These are phyloP conservation scores for Melipona beecheii DNA, from an alignment of 2,888 invertebrate species.

Conservation along the genomic window DNA sequence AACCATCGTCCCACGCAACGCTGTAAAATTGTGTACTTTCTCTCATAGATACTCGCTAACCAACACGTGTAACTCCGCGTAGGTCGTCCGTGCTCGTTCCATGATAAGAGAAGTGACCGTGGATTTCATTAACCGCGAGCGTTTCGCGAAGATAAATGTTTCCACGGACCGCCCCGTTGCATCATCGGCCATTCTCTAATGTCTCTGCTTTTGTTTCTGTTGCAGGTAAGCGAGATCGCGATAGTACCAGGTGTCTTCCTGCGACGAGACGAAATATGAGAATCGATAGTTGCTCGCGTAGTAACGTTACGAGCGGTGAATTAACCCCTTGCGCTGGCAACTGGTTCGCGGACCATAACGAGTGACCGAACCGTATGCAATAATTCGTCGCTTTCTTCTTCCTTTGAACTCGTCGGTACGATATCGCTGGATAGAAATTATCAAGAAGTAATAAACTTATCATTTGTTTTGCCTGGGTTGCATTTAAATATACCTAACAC, in stretches of 20 bases:
- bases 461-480: too few species aligned
- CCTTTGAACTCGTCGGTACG: too few species aligned
- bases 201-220: slow-evolving; percentile 67
- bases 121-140: slow-evolving; percentile 63
- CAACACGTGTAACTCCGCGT: slow-evolving; percentile 29
- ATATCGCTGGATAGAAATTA: too few species aligned
- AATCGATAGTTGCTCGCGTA: too few species aligned
- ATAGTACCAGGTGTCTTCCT: not conserved
- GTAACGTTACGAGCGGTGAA: too few species aligned
- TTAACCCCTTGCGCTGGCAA: too few species aligned
- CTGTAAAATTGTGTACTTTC: slow-evolving; percentile 29
- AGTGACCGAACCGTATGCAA: too few species aligned
- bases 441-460: too few species aligned
- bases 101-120: slow-evolving; percentile 52
- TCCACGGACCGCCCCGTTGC: slow-evolving; percentile 42
- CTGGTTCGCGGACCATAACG: too few species aligned
- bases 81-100: slow-evolving; percentile 37
- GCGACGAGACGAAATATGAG: not conserved
- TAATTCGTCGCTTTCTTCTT: too few species aligned
- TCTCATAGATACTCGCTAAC: not conserved
- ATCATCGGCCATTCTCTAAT: slow-evolving; percentile 51
- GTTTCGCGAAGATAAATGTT: slow-evolving; percentile 62
- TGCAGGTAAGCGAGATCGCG: slow-evolving; percentile 71
- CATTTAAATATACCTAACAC: too few species aligned
- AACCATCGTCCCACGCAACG: slow-evolving; percentile 13